Percentiles rank a stretch among this genome's conserved stretches.
phyloP scores from a whole-genome alignment of 2,888 invertebrate species.

The Merodon equestris region DNA sequence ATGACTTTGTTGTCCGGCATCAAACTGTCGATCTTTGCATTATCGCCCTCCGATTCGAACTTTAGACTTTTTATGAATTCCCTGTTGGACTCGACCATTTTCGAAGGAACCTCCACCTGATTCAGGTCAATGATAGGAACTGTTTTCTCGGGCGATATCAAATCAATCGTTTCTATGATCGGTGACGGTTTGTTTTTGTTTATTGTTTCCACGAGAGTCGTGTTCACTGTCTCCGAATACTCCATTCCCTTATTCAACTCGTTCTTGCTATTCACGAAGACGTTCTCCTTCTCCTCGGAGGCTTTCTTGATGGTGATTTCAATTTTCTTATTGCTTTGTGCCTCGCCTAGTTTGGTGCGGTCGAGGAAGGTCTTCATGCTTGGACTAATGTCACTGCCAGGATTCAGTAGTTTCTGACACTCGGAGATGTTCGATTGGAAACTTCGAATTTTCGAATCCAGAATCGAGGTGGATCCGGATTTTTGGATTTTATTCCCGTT shows the following conservation, averaged over 20 bases:
- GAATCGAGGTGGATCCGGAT: slow-evolving; percentile 89
- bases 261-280: slow-evolving; percentile 77
- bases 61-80: slow-evolving; percentile 71
- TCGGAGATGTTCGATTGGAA: slow-evolving; percentile 92
- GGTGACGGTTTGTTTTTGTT: slow-evolving; percentile 71
- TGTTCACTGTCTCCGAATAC: slow-evolving; percentile 77
- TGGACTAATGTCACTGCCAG: slow-evolving; percentile 85
- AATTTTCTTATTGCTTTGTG: slow-evolving; percentile 71
- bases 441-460: slow-evolving; percentile 91
- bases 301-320: slow-evolving; percentile 76
- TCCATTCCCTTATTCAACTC: slow-evolving; percentile 78
- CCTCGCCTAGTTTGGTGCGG: slow-evolving; percentile 74
- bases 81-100: slow-evolving; percentile 71
- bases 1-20: slow-evolving; percentile 73
- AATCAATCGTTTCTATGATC: slow-evolving; percentile 77
- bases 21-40: slow-evolving; percentile 38
- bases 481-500: slow-evolving; percentile 86
- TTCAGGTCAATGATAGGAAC: slow-evolving; percentile 75
- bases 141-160: slow-evolving; percentile 76
- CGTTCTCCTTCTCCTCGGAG: slow-evolving; percentile 77
- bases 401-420: slow-evolving; percentile 91
- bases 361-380: slow-evolving; percentile 85
- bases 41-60: slow-evolving; percentile 71
- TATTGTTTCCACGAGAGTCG: slow-evolving; percentile 75
- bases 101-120: slow-evolving; percentile 73